These are phyloP conservation scores for Epistrophe grossulariae DNA, from an alignment of 2,888 invertebrate species.

Conservation along the genomic window DNA sequence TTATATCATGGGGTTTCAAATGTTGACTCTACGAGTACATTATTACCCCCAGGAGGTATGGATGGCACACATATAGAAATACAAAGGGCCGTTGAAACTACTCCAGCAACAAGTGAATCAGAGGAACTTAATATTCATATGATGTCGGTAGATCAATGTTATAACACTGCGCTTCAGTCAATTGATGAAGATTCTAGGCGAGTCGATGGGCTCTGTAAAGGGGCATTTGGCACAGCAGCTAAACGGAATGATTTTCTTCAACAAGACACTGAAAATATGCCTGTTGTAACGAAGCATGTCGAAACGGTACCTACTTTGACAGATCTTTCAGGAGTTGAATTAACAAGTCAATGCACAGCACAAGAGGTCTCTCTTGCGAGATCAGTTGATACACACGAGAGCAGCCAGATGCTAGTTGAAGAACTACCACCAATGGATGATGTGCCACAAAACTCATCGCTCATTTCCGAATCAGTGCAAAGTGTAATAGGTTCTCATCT, in stretches of 20 bases:
- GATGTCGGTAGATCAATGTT: not conserved
- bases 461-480: slow-evolving; percentile 17
- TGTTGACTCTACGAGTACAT: not conserved
- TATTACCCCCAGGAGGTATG: not conserved
- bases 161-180: not conserved
- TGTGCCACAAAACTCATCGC: not conserved
- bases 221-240: not conserved
- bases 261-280: not conserved
- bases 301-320: not conserved
- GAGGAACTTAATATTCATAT: not conserved
- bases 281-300: not conserved
- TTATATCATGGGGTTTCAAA: not conserved
- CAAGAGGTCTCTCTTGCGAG: not conserved
- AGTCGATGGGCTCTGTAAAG: no score
- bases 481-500: not conserved
- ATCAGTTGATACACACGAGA: not conserved
- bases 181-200: not conserved
- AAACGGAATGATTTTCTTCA: not conserved
- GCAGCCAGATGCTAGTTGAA: not conserved
- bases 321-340: not conserved
- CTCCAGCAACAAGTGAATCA: not conserved
- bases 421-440: not conserved
- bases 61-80: not conserved
- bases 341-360: not conserved
- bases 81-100: not conserved